Conservation (phyloP, 2,113 vertebrate genomes). For the Progne subis region DNA sequence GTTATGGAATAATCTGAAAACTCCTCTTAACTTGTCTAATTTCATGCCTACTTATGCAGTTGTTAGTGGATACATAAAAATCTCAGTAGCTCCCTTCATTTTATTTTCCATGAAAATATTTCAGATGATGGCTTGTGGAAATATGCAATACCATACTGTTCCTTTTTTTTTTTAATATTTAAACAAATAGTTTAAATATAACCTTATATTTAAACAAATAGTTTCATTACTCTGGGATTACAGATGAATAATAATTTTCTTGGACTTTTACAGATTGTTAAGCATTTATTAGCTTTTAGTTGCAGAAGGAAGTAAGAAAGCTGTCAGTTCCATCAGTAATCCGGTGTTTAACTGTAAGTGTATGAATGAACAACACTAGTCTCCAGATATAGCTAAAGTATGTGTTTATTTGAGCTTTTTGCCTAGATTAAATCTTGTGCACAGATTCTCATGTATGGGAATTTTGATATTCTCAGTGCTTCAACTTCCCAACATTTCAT, state of each 20-base stretch:
- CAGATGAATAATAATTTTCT: neutral
- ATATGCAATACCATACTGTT: neutral
- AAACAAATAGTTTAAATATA: neutral
- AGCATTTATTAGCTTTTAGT: neutral
- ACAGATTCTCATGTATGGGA: neutral
- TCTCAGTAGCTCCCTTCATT: neutral
- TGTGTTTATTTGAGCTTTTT: neutral
- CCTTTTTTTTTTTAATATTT: neutral
- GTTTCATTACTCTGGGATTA: neutral
- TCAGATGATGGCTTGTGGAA: neutral
- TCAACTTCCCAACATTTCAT: neutral
- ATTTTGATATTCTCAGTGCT: neutral
- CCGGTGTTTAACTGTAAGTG: neutral
- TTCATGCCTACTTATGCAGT: rapidly evolving
- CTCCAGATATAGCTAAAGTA: neutral
- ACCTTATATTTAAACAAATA: neutral
- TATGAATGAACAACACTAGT: neutral
- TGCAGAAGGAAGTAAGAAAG: neutral
- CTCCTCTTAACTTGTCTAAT: neutral
- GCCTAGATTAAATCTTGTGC: neutral
- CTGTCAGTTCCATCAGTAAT: neutral
- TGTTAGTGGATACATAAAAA: neutral
- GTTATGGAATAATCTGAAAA: neutral
- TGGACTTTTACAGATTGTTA: neutral
- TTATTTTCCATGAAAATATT: neutral